Conservation (phyloP, 2,888 invertebrate species). For the Lasioglossum oenotherae region DNA sequence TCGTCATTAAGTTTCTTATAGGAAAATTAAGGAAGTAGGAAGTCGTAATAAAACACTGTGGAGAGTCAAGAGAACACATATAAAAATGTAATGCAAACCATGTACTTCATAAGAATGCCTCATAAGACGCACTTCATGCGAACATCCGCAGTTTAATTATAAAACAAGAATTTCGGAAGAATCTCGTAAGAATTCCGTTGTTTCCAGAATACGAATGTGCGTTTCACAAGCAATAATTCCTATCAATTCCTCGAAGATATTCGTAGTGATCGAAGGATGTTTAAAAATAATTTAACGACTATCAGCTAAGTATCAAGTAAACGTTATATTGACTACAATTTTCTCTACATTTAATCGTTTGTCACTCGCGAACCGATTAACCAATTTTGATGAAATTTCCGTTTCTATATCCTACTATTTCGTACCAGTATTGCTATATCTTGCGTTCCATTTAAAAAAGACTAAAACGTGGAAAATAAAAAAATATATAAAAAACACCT, state of each 20-base stretch:
- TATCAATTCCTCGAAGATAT: neutral
- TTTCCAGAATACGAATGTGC: neutral
- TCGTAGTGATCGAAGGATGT: neutral
- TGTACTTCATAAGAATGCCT: slow-evolving; percentile 7
- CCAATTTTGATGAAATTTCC: neutral
- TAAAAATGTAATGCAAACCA: neutral
- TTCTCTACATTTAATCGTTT: neutral
- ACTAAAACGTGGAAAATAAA: too few relatives aligned
- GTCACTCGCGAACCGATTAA: neutral
- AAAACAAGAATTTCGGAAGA: slow-evolving; percentile 13
- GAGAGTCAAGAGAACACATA: neutral
- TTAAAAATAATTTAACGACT: neutral
- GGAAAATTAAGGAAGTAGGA: neutral
- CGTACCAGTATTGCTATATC: too few relatives aligned
- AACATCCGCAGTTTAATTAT: slow-evolving; percentile 8
- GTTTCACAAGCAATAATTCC: neutral
- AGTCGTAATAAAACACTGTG: neutral
- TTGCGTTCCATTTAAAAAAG: too few relatives aligned
- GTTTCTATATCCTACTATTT: too few relatives aligned
- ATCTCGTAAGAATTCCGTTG: neutral
- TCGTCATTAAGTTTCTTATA: neutral
- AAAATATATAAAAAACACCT: too few relatives aligned
- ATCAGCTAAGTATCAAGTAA: neutral
- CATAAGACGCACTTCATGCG: neutral
- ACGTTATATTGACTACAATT: neutral